phyloP scores from a whole-genome alignment of 2,888 invertebrate species.

The Ophion ventricosus region DNA sequence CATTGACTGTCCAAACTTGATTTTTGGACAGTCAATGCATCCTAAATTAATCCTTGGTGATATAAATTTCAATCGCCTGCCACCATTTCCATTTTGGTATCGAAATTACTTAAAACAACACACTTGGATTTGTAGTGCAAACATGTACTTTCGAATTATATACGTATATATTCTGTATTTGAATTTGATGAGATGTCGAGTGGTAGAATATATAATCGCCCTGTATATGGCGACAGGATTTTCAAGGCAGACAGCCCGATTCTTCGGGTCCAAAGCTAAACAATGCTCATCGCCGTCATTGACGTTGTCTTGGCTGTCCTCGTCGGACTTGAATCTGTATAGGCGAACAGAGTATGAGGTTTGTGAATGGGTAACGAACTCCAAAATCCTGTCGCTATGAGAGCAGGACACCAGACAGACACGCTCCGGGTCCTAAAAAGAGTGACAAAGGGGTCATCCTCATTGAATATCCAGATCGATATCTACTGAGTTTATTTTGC shows the following conservation, averaged over 20 bases:
- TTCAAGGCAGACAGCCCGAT: conserved; percentile 48
- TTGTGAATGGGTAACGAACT: conserved; percentile 63
- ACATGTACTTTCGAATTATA: conserved; percentile 5
- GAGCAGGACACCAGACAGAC: conserved; percentile 38
- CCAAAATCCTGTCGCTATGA: conserved; percentile 54
- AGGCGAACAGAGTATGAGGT: conserved; percentile 43
- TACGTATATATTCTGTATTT: conserved; percentile 16
- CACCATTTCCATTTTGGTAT: no score
- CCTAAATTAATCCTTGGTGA: no score
- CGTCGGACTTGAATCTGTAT: conserved; percentile 25
- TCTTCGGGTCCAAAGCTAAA: conserved; percentile 50
- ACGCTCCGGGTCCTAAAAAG: conserved; percentile 5
- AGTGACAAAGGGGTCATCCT: conserved; percentile 52
- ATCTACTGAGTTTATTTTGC: conserved; percentile 41
- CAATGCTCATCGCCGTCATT: conserved; percentile 41
- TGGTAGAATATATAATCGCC: no score
- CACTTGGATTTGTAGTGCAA: neutral
- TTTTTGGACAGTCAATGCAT: no score
- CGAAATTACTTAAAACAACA: no score
- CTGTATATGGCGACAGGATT: conserved; percentile 41
- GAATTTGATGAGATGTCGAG: no score
- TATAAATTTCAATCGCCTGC: no score
- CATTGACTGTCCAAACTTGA: no score
- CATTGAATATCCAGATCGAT: conserved; percentile 58
- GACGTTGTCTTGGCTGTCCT: conserved; percentile 16